Conservation (phyloP, 2,888 invertebrate species). For the Idaea aversata region DNA sequence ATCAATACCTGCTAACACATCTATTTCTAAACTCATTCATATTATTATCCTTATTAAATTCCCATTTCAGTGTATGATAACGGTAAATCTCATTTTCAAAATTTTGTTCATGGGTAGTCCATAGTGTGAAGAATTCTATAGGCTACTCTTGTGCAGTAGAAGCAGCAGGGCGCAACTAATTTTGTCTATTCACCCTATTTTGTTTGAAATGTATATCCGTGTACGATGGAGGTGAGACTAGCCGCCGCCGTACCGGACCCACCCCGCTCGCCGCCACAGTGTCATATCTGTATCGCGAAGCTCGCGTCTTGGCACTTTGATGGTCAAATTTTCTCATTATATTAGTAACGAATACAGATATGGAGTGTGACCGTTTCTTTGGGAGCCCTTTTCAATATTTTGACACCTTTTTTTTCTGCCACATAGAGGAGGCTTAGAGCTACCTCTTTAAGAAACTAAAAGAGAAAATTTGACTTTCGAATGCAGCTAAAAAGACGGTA, state of each 20-base stretch:
- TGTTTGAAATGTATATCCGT: no score
- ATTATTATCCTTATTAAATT: no score
- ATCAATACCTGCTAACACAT: not conserved
- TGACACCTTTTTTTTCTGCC: constrained; percentile 7
- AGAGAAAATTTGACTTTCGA: constrained; percentile 71
- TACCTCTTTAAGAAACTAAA: constrained; percentile 13
- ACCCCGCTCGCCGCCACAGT: constrained; percentile 55
- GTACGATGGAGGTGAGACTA: constrained; percentile 51
- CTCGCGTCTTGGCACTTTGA: constrained; percentile 56
- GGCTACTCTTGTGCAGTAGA: no score
- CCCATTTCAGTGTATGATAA: no score
- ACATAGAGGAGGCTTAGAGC: constrained; percentile 43
- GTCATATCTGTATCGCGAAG: constrained; percentile 69
- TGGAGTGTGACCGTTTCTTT: constrained; percentile 61
- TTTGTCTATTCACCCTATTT: no score
- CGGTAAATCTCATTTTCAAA: no score
- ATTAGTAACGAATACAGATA: constrained; percentile 62
- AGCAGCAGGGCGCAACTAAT: no score
- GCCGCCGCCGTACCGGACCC: constrained; percentile 44
- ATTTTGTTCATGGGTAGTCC: no score
- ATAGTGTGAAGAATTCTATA: no score
- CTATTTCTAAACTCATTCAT: no score
- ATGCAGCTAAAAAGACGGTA: constrained; percentile 70
- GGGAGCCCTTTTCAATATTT: constrained; percentile 54
- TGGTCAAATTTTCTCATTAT: constrained; percentile 70